These are phyloP conservation scores for Schizopygopsis malacanthus DNA, from an alignment of 2,797 vertebrate genomes.

Conservation along the genomic window DNA sequence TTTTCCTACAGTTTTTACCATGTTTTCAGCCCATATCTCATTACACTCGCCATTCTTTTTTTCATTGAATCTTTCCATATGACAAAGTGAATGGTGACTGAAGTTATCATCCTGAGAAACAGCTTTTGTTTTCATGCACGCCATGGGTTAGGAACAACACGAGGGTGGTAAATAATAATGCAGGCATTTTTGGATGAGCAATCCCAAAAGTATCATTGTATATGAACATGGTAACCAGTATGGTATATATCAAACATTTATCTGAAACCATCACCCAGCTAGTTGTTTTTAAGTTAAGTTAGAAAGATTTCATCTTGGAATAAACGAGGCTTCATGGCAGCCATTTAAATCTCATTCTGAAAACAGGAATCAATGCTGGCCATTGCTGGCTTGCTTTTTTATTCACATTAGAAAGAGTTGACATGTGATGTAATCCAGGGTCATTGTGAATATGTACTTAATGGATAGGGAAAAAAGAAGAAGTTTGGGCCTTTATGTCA, in stretches of 20 bases:
- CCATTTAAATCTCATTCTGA: neutral
- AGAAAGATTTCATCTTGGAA: neutral
- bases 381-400: neutral
- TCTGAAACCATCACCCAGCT: neutral
- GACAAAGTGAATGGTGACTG: neutral
- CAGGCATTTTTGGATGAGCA: neutral
- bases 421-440: neutral
- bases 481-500: constrained; percentile 49
- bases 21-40: neutral
- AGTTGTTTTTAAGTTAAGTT: neutral
- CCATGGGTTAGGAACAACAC: neutral
- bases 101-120: neutral
- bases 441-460: neutral
- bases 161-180: neutral
- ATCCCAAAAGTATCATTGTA: neutral
- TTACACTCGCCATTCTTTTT: neutral
- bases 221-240: neutral
- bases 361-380: neutral
- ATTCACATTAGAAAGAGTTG: neutral
- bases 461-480: neutral
- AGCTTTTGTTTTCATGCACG: neutral
- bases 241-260: neutral
- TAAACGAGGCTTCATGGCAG: neutral
- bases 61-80: neutral
- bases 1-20: neutral